Base-by-base conservation (phyloP, 2,888 invertebrate species). In the Zygothrica quintamaculata region DNA sequence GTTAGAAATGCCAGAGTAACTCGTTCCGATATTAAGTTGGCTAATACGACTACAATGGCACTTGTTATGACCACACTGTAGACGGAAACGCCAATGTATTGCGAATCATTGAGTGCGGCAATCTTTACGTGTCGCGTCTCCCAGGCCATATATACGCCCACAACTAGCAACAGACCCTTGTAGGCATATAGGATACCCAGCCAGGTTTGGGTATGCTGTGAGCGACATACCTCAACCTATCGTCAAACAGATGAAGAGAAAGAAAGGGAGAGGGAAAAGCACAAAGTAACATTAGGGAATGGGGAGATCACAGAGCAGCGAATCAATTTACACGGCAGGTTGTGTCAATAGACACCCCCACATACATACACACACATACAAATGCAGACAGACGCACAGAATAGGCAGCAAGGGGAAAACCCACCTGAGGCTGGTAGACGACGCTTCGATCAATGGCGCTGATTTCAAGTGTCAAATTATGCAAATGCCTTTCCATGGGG, bases 121-220 rank as follows among this genome's bases (percentile, higher is more conserved):
- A 98, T 96, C 92, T 97, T 97, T 16, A 98, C 97, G 90, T 96
- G 95, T 48, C 96, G 93, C 7, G 98, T 98, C 92, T 97, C 97
- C 98, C 98, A 98, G 0, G 98, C 98, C 97, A 98, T 97, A 92
- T 97, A 98, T 2, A 97, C 95, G 0, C 97, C 98, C 64, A 97
- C 97, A 25, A 97, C 93, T 11, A 98, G 93, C 12, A 98, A 92
- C 0, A 98, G 93, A 1, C 96, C 97, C 91, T 98, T 98, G 92
- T 98, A 98, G 6, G 95, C 95, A 90, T 97, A 98, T 8, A 98
- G 93, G 0, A 95, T 96, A 44, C 96, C 95, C n/a, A 97, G 92
- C 98, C 98, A 98, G 43, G 96, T 96, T 34, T 95, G 94, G 8
- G 96, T 96, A 90, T 97, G 96, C 77, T 95, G 94, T 0, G 97